Evolutionary conservation across 2,113 vertebrate species (phyloP), one percentile per base, ranked within the genome.

Genomic region (Labrus mixtus): DNA sequence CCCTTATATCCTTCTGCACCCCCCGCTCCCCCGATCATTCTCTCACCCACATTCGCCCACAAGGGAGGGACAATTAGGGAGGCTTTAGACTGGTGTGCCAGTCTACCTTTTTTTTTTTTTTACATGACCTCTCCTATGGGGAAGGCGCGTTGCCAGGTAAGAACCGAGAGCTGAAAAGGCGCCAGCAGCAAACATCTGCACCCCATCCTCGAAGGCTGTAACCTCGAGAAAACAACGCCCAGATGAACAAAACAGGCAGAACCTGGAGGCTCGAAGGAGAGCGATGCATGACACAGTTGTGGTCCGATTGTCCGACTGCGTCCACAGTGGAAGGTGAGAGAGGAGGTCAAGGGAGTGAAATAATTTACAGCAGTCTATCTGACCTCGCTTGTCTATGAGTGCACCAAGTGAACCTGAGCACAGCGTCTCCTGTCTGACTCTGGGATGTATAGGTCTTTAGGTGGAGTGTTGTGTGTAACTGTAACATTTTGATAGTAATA

Each of bases 51-150:
- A 60, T 46, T 16, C 45, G 1, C 45, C 45, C 45, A 46, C 45
- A 86, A 85, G 79, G 83, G 87, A 90, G 85, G 58, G 20, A 76
- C 89, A 93, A 93, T 93, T 92, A 94, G 86, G 72, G 81, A 86
- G 69, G 56, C 61, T 89, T 89, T 85, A 91, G 80, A 70, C 55
- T 68, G 70, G 62, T 64, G 78, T 77, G 60, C 79, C 80, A 84
- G 81, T 79, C 70, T 67, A 54, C 69, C 73, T 85, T 86, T 25
- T 25, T 25, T 25, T 25, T 2, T 33, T 85, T 86, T 68, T 54
- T 64, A 62, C 25, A 50, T 58, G 84, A 90, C 89, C 88, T 89
- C 65, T 61, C 81, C 72, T 39, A 48, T 62, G 59, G 87, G 69
- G 66, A 80, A 33, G 55, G 59, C 19, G 20, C 11, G 53, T 4